Conservation (phyloP, 2,888 invertebrate genomes). For the Coenonympha arcania region DNA sequence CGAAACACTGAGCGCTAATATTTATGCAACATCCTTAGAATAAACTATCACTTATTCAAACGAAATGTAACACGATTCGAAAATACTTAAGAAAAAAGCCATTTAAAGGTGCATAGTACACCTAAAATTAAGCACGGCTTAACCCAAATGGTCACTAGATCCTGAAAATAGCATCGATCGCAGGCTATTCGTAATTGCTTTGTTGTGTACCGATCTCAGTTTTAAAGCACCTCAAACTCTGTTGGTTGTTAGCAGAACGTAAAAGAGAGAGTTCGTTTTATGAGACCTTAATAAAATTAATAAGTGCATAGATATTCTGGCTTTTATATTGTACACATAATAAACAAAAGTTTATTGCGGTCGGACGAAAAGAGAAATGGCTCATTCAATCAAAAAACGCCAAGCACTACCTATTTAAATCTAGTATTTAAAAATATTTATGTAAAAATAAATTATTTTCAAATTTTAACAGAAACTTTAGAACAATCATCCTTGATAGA, state of each 20-base stretch:
- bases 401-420: too few species aligned
- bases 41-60: background rate
- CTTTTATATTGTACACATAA: too few species aligned
- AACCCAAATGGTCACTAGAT: background rate
- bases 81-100: background rate
- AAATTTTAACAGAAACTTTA: too few species aligned
- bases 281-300: background rate
- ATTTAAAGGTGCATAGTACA: background rate
- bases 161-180: conserved; percentile 49
- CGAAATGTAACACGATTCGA: background rate
- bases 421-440: too few species aligned
- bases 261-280: background rate
- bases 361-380: too few species aligned
- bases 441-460: too few species aligned
- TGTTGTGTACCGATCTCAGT: conserved; percentile 53
- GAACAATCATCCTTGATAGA: too few species aligned
- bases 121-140: background rate
- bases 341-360: too few species aligned
- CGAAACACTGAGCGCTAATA: too few species aligned
- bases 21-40: too few species aligned
- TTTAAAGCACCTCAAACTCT: conserved; percentile 24
- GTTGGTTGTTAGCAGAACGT: background rate
- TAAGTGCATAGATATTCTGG: too few species aligned
- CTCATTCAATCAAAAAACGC: too few species aligned
- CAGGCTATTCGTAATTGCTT: conserved; percentile 57